phyloP scores from a whole-genome alignment of 2,113 vertebrate genomes.

The Oncorhynchus mykiss region DNA sequence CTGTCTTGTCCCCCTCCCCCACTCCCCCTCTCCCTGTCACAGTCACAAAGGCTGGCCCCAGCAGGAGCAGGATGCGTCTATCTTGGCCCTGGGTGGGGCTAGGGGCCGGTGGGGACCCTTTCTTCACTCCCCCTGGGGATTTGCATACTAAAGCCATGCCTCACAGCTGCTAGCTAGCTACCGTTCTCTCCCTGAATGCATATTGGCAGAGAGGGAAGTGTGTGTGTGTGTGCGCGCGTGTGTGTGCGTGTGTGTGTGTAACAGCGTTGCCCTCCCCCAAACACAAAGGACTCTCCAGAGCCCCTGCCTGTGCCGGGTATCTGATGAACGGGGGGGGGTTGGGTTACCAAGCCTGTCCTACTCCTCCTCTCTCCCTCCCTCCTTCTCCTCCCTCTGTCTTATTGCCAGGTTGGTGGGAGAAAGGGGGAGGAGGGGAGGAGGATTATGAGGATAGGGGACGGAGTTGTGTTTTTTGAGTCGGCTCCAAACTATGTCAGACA shows the following conservation, averaged over 20 bases:
- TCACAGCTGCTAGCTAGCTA: slow-evolving; percentile 37
- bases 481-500: slow-evolving; percentile 40
- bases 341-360: slow-evolving; percentile 36
- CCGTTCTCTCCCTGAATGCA: slow-evolving; percentile 40
- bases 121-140: slow-evolving; percentile 25
- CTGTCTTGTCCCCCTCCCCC: neutral
- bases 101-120: neutral
- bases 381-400: slow-evolving; percentile 16
- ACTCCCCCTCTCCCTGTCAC: slow-evolving; percentile 1
- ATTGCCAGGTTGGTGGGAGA: slow-evolving; percentile 15
- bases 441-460: slow-evolving; percentile 32
- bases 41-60: slow-evolving; percentile 23
- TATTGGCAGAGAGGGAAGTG: slow-evolving; percentile 12
- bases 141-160: slow-evolving; percentile 64
- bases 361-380: slow-evolving; percentile 26
- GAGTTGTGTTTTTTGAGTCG: slow-evolving; percentile 54
- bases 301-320: slow-evolving; percentile 12
- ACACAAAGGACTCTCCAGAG: slow-evolving; percentile 63
- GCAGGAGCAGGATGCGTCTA: slow-evolving; percentile 18
- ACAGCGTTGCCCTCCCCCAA: slow-evolving; percentile 57
- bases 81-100: slow-evolving; percentile 3
- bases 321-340: slow-evolving; percentile 31
- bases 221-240: neutral
- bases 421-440: slow-evolving; percentile 13
- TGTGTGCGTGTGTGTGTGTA: slow-evolving; percentile 9